Evolutionary conservation across 2,888 invertebrate genomes (phyloP).

Genomic region (Villa cingulata): DNA sequence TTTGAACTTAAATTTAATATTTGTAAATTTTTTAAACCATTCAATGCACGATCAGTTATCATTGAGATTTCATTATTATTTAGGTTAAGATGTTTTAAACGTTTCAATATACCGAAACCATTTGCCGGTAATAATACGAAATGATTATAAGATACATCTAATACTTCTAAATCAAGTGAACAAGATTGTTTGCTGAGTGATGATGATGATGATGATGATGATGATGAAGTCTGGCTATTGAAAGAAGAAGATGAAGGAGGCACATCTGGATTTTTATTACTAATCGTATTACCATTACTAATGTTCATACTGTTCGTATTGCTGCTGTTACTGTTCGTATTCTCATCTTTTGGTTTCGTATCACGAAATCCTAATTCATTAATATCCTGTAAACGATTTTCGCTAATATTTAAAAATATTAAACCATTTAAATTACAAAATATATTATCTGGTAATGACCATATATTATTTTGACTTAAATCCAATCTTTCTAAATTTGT

Average conservation of each 20-base stretch:
- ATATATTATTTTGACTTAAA: slow-evolving; percentile 76
- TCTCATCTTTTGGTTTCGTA: slow-evolving; percentile 20
- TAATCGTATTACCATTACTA: not conserved
- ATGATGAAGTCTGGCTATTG: slow-evolving; percentile 34
- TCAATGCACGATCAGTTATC: slow-evolving; percentile 71
- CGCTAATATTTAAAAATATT: slow-evolving; percentile 69
- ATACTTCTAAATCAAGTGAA: slow-evolving; percentile 63
- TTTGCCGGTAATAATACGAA: slow-evolving; percentile 69
- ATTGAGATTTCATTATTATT: slow-evolving; percentile 81
- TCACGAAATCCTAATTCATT: slow-evolving; percentile 75
- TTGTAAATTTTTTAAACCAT: slow-evolving; percentile 66
- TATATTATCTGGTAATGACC: slow-evolving; percentile 73
- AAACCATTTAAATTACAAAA: slow-evolving; percentile 73
- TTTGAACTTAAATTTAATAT: slow-evolving; percentile 83
- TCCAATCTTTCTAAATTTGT: slow-evolving; percentile 71
- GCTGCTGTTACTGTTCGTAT: not conserved
- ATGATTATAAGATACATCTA: slow-evolving; percentile 75
- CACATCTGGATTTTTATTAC: slow-evolving; percentile 9
- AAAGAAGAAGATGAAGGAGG: no score
- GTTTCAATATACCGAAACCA: slow-evolving; percentile 65
- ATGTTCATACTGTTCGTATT: not conserved
- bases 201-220: slow-evolving; percentile 1
- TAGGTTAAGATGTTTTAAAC: slow-evolving; percentile 66
- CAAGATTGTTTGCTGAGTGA: slow-evolving; percentile 40
- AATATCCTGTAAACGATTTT: slow-evolving; percentile 77